phyloP scores from a whole-genome alignment of 2,888 invertebrate genomes.

The Rhagonycha fulva region DNA sequence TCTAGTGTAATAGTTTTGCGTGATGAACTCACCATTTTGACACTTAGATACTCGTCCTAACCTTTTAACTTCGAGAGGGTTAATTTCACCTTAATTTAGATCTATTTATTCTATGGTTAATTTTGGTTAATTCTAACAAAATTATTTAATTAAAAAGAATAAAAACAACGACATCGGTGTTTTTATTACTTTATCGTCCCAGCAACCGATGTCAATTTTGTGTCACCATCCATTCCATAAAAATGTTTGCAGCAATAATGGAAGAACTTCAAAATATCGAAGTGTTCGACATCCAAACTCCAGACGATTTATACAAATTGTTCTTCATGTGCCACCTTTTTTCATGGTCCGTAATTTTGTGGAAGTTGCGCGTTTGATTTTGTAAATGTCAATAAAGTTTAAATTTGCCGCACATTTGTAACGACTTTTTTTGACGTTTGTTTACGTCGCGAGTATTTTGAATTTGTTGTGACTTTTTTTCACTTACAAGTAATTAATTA shows the following conservation, averaged over 20 bases:
- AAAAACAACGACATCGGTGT: too few species aligned
- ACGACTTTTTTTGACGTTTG: constrained; percentile 5
- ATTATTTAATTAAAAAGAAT: too few species aligned
- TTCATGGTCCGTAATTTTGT: constrained; percentile 37
- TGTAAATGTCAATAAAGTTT: constrained; percentile 2
- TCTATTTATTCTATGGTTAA: too few species aligned
- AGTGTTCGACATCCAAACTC: constrained; percentile 35
- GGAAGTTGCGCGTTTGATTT: constrained; percentile 29
- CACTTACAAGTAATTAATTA: neutral
- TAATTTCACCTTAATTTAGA: too few species aligned
- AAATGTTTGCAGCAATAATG: neutral
- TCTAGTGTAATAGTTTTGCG: too few species aligned
- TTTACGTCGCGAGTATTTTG: constrained; percentile 6
- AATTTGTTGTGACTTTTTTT: neutral
- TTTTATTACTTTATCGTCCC: neutral
- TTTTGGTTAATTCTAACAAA: too few species aligned
- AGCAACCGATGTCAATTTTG: neutral
- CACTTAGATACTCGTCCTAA: too few species aligned
- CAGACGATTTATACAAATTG: constrained; percentile 39
- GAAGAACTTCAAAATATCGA: constrained; percentile 5
- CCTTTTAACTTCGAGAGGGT: too few species aligned
- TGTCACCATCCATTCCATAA: neutral
- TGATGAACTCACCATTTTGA: too few species aligned
- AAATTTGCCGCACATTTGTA: constrained; percentile 17
- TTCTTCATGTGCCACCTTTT: constrained; percentile 40